A percentile compares a stretch with the other conserved stretches of the same genome.
Evolutionary conservation across 2,113 vertebrate species (phyloP).

Genomic region (Pteropus alecto): DNA sequence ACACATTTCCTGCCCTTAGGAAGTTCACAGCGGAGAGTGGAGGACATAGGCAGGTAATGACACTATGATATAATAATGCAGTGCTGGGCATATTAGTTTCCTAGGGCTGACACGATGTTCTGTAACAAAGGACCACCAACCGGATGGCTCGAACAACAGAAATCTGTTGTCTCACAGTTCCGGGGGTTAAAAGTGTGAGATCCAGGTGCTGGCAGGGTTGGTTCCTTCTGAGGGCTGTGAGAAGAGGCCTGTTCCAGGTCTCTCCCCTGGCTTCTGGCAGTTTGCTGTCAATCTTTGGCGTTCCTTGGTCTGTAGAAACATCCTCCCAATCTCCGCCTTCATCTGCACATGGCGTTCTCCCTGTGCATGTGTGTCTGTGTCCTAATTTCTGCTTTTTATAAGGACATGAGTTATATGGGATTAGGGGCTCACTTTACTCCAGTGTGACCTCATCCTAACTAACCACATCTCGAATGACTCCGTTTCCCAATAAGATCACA

Average conservation of each 20-base stretch:
- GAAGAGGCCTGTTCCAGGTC: background rate
- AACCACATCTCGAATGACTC: background rate
- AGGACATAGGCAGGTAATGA: background rate
- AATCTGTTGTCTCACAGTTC: background rate
- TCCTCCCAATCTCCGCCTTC: background rate
- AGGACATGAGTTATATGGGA: background rate
- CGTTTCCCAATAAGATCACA: background rate
- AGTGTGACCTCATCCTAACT: background rate
- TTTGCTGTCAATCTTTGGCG: background rate
- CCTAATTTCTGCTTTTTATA: background rate
- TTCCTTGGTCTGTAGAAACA: background rate
- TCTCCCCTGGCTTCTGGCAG: background rate
- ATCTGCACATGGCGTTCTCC: background rate
- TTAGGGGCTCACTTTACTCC: background rate
- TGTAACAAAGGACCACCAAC: background rate
- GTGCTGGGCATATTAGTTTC: background rate
- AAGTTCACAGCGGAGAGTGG: background rate
- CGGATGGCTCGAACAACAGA: background rate
- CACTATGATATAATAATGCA: background rate
- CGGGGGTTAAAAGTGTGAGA: background rate
- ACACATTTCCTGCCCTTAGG: background rate
- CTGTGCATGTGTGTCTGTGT: accelerated
- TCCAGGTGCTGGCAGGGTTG: background rate
- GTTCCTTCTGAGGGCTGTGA: background rate
- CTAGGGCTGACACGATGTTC: background rate